Percentiles rank a stretch among this genome's conserved stretches.
phyloP scores from a whole-genome alignment of 2,797 vertebrate genomes.

The Erithacus rubecula region DNA sequence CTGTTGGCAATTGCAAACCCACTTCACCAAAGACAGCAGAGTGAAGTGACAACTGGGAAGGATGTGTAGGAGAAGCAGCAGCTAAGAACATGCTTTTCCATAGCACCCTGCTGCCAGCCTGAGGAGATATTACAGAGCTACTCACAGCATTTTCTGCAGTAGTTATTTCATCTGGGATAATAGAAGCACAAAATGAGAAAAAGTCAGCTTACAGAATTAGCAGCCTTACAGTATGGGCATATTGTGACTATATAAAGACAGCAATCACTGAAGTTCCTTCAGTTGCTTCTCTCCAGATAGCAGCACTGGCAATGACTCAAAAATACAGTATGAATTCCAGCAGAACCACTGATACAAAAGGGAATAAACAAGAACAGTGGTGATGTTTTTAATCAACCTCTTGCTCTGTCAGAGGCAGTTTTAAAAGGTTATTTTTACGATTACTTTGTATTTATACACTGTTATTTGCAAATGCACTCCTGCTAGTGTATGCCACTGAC shows the following conservation, averaged over 20 bases:
- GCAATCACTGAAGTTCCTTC: background rate
- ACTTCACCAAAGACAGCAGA: background rate
- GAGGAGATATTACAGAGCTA: background rate
- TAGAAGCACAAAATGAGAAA: background rate
- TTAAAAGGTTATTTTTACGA: background rate
- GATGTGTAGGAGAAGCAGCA: background rate
- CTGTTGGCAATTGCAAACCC: background rate
- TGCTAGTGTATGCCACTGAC: background rate
- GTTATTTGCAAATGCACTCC: background rate
- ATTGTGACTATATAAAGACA: slow-evolving; percentile 26
- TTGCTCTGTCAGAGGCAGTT: background rate
- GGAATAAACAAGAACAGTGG: background rate
- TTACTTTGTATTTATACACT: background rate
- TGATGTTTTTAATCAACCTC: background rate
- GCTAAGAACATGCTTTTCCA: background rate
- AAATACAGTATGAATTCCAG: background rate
- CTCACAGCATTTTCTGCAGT: background rate
- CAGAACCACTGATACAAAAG: background rate
- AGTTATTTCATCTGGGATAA: background rate
- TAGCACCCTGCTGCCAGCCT: background rate
- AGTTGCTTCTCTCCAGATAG: slow-evolving; percentile 21
- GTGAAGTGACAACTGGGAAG: background rate
- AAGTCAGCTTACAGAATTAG: background rate
- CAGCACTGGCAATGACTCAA: background rate
- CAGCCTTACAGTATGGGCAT: background rate